Evolutionary conservation across 2,888 invertebrate genomes (phyloP).

Genomic region (Cosmorhoe ocellata): DNA sequence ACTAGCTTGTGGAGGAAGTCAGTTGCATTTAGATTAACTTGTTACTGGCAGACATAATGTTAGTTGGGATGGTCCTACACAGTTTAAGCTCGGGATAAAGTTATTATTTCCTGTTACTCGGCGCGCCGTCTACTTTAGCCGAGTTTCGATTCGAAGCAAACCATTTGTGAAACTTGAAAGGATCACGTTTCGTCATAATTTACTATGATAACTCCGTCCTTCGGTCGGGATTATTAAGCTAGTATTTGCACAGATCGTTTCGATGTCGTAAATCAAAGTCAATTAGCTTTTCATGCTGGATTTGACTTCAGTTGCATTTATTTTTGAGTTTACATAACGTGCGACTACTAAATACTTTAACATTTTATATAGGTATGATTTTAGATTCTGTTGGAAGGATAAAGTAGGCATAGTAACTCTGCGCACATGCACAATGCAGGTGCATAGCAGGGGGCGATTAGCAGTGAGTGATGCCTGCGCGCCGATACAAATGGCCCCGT

Average conservation of each 20-base stretch:
- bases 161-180: constrained; percentile 75
- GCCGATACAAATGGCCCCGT: constrained; percentile 68
- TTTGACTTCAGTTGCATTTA: background rate
- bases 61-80: constrained; percentile 75
- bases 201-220: constrained; percentile 58
- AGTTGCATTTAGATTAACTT: constrained; percentile 81
- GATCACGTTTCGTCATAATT: constrained; percentile 72
- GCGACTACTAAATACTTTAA: background rate
- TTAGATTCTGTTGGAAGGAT: background rate
- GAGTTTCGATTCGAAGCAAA: constrained; percentile 74
- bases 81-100: constrained; percentile 76
- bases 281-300: constrained; percentile 1
- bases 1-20: constrained; percentile 67
- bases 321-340: no score
- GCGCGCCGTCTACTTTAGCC: constrained; percentile 71
- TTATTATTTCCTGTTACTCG: constrained; percentile 80
- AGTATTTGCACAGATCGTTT: constrained; percentile 55
- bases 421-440: constrained; percentile 53
- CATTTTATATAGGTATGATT: background rate
- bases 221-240: constrained; percentile 56
- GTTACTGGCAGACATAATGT: constrained; percentile 81
- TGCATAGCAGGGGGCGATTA: constrained; percentile 64
- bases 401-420: constrained; percentile 13
- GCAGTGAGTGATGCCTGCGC: constrained; percentile 64
- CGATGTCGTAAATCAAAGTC: constrained; percentile 15